Evolutionary conservation across 1,140 invertebrate genomes (phyloP).

Genomic region (Ericerus pela): DNA sequence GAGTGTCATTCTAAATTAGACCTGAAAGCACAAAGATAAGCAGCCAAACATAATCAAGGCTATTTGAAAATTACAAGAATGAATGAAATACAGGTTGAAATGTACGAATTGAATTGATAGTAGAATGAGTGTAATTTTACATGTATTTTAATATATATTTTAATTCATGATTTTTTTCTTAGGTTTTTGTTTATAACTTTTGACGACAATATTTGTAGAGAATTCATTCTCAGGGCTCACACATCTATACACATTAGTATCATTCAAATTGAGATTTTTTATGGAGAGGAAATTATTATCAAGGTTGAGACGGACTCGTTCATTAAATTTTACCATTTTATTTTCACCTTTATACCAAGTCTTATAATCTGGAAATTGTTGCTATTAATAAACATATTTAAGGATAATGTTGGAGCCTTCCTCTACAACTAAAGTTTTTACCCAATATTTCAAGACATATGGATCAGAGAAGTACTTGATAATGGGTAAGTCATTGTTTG

Average conservation of each 20-base stretch:
- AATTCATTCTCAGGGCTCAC: slow-evolving; percentile 1
- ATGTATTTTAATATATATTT: no score
- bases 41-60: no score
- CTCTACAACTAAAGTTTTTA: neutral
- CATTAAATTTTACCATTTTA: neutral
- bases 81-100: no score
- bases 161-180: neutral
- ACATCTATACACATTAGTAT: neutral
- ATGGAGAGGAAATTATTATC: neutral
- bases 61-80: no score
- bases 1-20: no score
- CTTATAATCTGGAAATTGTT: neutral
- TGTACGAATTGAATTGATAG: no score
- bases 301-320: neutral
- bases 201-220: neutral
- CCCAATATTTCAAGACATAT: slow-evolving; percentile 7
- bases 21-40: no score
- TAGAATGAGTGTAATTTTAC: no score
- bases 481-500: neutral
- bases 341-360: neutral
- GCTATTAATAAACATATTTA: slow-evolving; percentile 1
- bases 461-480: neutral
- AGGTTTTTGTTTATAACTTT: slow-evolving; percentile 2
- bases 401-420: slow-evolving; percentile 3
- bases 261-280: neutral